Evolutionary conservation across 2,888 invertebrate genomes (phyloP).

Genomic region (Drosophila tanythrix): DNA sequence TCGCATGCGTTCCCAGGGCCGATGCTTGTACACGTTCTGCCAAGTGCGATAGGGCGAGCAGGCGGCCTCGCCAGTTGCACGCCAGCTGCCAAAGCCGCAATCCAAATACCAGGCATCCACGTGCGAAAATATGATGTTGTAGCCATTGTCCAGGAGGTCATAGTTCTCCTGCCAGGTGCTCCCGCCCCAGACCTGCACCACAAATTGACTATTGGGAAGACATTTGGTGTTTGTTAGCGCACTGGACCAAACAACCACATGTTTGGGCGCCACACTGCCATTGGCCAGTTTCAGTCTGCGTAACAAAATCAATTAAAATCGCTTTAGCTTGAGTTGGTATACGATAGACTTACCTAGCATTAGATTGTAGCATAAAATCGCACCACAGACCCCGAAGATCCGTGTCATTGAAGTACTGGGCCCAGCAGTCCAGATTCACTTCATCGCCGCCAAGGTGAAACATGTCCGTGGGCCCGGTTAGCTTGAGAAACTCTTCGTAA

Average conservation of each 20-base stretch:
- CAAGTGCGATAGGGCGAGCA: constrained; percentile 95
- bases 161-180: constrained; percentile 93
- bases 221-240: constrained; percentile 91
- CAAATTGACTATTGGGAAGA: constrained; percentile 87
- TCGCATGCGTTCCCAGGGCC: constrained; percentile 88
- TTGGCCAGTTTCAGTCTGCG: constrained; percentile 84
- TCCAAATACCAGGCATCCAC: constrained; percentile 96
- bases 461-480: constrained; percentile 91
- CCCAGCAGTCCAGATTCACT: constrained; percentile 93
- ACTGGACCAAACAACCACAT: constrained; percentile 91
- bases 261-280: constrained; percentile 81
- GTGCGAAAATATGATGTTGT: constrained; percentile 91
- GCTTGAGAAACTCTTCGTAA: constrained; percentile 90
- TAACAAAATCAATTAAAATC: background rate
- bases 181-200: constrained; percentile 93
- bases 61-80: constrained; percentile 91
- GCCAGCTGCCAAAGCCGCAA: constrained; percentile 94
- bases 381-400: constrained; percentile 92
- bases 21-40: constrained; percentile 94
- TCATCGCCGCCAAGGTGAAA: constrained; percentile 90
- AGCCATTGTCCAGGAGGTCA: constrained; percentile 91
- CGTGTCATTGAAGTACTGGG: constrained; percentile 90
- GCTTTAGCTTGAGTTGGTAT: too few relatives aligned
- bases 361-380: constrained; percentile 89
- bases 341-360: constrained; percentile 84